A percentile compares a stretch with the other conserved stretches of the same genome.
Evolutionary conservation across 2,888 invertebrate genomes (phyloP).

Genomic region (Tiliacea citrago): DNA sequence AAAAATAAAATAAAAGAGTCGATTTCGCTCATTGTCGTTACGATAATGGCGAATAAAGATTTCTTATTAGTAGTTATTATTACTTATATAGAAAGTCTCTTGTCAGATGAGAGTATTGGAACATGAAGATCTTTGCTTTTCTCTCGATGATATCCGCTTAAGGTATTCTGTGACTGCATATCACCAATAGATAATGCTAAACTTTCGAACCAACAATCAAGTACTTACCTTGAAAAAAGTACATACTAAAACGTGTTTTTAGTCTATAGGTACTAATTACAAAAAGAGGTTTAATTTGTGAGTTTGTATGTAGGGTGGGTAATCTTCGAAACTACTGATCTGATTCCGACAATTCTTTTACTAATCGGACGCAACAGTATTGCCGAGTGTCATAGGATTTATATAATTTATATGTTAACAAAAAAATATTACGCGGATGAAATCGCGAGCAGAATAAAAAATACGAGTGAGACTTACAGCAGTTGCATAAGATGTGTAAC

Average conservation of each 20-base stretch:
- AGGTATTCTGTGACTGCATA: neutral
- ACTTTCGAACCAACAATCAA: constrained; percentile 1
- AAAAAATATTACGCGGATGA: neutral
- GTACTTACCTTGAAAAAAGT: neutral
- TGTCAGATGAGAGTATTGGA: constrained; percentile 9
- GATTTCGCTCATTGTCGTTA: constrained; percentile 50
- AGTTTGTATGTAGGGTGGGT: neutral
- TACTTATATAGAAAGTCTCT: constrained; percentile 56
- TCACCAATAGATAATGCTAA: neutral
- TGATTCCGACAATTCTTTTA: neutral
- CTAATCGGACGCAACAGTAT: neutral
- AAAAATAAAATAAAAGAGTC: constrained; percentile 47
- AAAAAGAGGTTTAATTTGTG: neutral
- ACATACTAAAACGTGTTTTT: neutral
- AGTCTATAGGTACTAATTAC: neutral
- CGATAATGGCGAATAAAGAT: constrained; percentile 45
- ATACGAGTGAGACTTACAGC: neutral
- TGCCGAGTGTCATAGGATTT: neutral
- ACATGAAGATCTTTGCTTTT: constrained; percentile 21
- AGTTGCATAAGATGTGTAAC: too few species aligned
- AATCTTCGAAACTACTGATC: neutral
- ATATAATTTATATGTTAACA: neutral
- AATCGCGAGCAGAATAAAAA: neutral
- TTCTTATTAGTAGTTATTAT: constrained; percentile 54
- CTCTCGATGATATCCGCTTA: constrained; percentile 7